Percentiles rank a stretch among this genome's conserved stretches.
These are phyloP conservation scores for Botia kubotai DNA, from an alignment of 2,797 vertebrate genomes.

Conservation along the genomic window DNA sequence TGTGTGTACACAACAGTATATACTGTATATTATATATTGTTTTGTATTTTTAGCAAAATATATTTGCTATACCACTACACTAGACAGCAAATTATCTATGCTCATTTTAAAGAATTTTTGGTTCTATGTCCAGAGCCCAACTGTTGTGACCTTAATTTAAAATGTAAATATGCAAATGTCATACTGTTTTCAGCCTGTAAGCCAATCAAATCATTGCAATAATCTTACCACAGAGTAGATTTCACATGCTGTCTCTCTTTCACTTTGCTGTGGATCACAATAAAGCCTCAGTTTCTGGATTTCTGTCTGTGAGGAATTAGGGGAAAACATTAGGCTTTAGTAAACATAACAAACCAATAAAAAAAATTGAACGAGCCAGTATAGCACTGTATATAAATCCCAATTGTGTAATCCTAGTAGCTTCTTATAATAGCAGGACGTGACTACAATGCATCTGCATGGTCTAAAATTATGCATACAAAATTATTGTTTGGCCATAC, in stretches of 20 bases:
- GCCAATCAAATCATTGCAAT: neutral
- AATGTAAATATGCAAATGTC: too few relatives aligned
- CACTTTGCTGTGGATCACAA: slow-evolving; percentile 83
- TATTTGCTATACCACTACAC: too few relatives aligned
- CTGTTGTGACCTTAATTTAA: too few relatives aligned
- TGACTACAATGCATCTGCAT: neutral
- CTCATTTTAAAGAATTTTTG: too few relatives aligned
- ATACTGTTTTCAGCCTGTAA: neutral
- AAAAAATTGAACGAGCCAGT: neutral
- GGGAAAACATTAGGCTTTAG: neutral
- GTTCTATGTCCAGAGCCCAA: too few relatives aligned
- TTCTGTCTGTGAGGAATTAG: slow-evolving; percentile 70
- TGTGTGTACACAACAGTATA: too few relatives aligned
- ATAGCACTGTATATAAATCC: neutral
- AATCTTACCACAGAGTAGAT: slow-evolving; percentile 81
- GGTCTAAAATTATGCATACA: neutral
- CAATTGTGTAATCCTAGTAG: neutral
- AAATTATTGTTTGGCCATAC: neutral
- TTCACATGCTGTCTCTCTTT: slow-evolving; percentile 85
- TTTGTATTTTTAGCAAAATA: too few relatives aligned
- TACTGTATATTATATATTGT: too few relatives aligned
- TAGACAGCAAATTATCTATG: too few relatives aligned
- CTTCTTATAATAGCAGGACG: neutral
- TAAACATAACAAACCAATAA: neutral
- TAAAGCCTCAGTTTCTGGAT: slow-evolving; percentile 85